Evolutionary conservation across 2,888 invertebrate species (phyloP).

Genomic region (Galerucella pusilla): DNA sequence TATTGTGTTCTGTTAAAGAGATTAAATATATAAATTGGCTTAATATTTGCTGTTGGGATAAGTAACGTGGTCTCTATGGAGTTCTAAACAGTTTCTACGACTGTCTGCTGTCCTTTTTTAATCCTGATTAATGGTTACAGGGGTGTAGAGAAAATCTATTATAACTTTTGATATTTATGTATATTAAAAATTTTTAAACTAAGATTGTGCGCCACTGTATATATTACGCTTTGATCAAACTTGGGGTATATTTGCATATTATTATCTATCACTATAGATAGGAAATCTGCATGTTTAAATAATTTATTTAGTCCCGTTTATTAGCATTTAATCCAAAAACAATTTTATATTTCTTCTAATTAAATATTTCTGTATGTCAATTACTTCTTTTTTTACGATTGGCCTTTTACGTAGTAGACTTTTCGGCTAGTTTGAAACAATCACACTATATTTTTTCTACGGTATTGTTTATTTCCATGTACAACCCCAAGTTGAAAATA

Average conservation of each 20-base stretch:
- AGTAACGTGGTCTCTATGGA: slow-evolving; percentile 43
- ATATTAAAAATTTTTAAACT: not conserved
- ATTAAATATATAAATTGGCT: slow-evolving; percentile 56
- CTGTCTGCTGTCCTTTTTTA: not conserved
- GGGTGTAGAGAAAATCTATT: slow-evolving; percentile 5
- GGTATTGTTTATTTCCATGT: too few species aligned
- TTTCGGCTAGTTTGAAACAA: too few species aligned
- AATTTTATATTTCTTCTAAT: not conserved
- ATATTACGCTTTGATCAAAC: not conserved
- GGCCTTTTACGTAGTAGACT: too few species aligned
- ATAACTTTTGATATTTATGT: too few species aligned
- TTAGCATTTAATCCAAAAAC: slow-evolving; percentile 6
- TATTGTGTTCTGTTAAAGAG: slow-evolving; percentile 52
- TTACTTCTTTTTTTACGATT: too few species aligned
- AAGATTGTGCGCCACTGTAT: slow-evolving; percentile 1
- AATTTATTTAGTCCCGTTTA: not conserved
- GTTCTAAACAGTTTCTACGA: not conserved
- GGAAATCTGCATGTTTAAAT: slow-evolving; percentile 9
- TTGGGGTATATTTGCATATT: not conserved
- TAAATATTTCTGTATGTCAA: too few species aligned
- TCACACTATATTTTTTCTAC: too few species aligned
- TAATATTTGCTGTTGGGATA: slow-evolving; percentile 59
- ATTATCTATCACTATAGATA: not conserved
- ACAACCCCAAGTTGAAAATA: too few species aligned
- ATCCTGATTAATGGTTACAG: slow-evolving; percentile 1